Percentiles rank a stretch among this genome's conserved stretches.
These are phyloP conservation scores for Pampus argenteus DNA, from an alignment of 2,797 vertebrate species.

Conservation along the genomic window DNA sequence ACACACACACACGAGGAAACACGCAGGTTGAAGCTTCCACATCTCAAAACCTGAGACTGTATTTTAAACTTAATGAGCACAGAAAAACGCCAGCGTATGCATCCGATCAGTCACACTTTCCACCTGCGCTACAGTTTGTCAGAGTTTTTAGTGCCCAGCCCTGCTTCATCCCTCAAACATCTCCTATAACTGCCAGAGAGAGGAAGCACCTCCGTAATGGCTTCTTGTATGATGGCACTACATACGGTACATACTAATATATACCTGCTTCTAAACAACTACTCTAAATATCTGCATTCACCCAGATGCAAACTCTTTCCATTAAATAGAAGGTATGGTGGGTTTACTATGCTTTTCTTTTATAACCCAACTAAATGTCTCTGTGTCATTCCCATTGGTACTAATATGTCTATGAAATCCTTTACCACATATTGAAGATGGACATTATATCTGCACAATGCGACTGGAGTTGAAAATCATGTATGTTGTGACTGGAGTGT, in stretches of 20 bases:
- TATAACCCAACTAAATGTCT: constrained; percentile 67
- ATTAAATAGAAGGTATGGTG: constrained; percentile 51
- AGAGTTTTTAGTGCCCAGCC: constrained; percentile 31
- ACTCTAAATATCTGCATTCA: constrained; percentile 32
- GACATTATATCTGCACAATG: constrained; percentile 62
- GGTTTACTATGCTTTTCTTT: constrained; percentile 57
- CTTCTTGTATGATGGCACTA: constrained; percentile 76
- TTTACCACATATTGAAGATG: constrained; percentile 52
- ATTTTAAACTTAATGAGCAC: constrained; percentile 18
- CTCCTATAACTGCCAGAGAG: constrained; percentile 68
- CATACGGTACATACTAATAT: constrained; percentile 44
- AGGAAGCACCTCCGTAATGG: constrained; percentile 46
- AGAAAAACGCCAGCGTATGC: constrained; percentile 16
- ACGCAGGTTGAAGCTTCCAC: background rate
- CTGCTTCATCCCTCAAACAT: constrained; percentile 33
- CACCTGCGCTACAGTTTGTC: constrained; percentile 31
- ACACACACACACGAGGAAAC: background rate
- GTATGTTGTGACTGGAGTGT: constrained; percentile 35
- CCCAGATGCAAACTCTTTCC: constrained; percentile 33
- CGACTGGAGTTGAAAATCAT: constrained; percentile 43
- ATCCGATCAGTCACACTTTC: background rate
- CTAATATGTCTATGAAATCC: constrained; percentile 59
- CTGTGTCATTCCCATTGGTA: constrained; percentile 62
- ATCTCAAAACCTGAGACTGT: constrained; percentile 19
- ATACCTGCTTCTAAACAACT: constrained; percentile 34